These are phyloP conservation scores for Notodonta ziczac DNA, from an alignment of 2,888 invertebrate species.

Conservation along the genomic window DNA sequence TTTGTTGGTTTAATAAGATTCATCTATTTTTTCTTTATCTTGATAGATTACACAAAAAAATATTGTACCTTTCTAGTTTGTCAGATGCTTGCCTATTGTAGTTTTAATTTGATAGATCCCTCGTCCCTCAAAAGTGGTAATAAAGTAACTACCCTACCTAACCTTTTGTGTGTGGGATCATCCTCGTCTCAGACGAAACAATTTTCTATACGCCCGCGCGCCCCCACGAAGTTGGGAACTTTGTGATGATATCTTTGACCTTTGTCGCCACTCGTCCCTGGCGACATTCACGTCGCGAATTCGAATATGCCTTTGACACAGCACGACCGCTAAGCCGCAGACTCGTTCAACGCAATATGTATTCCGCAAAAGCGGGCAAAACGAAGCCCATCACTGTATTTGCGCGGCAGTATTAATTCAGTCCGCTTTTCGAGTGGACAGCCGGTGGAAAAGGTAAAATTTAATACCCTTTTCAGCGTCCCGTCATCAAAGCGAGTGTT, in stretches of 20 bases:
- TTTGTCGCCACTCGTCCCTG: constrained; percentile 58
- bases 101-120: constrained; percentile 35
- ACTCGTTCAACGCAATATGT: constrained; percentile 39
- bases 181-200: constrained; percentile 62
- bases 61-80: constrained; percentile 26
- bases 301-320: constrained; percentile 61
- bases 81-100: constrained; percentile 35
- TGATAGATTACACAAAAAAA: constrained; percentile 45
- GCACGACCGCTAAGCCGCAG: constrained; percentile 54
- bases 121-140: constrained; percentile 36
- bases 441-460: constrained; percentile 68
- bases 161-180: constrained; percentile 65
- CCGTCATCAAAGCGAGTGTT: constrained; percentile 77
- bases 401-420: constrained; percentile 67
- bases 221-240: constrained; percentile 61
- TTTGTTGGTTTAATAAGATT: constrained; percentile 60
- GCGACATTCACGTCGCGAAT: constrained; percentile 62
- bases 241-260: constrained; percentile 72
- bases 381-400: constrained; percentile 51
- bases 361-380: constrained; percentile 37
- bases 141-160: constrained; percentile 16
- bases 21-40: constrained; percentile 48
- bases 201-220: constrained; percentile 70
- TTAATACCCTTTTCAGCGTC: constrained; percentile 69
- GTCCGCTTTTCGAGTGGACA: constrained; percentile 64